Conservation (phyloP, 1,140 invertebrate genomes). For the Watersipora subatra region DNA sequence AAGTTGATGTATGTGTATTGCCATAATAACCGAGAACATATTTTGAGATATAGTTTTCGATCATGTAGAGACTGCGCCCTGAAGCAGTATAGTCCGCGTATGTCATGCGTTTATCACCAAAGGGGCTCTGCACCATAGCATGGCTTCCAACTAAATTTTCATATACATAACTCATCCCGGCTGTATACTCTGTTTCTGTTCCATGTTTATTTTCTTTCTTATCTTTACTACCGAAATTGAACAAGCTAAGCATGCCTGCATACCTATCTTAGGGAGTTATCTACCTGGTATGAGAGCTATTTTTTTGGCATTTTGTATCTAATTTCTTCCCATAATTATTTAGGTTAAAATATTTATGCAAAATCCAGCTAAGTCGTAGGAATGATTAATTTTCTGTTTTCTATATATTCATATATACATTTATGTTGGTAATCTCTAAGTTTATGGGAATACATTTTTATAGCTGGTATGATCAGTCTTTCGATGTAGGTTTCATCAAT, state of each 20-base stretch:
- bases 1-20: constrained; percentile 64
- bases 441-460: no score
- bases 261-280: no score
- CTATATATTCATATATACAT: no score
- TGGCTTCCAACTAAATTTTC: constrained; percentile 13
- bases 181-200: neutral
- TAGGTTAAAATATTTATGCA: no score
- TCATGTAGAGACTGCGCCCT: constrained; percentile 50
- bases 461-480: no score
- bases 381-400: no score
- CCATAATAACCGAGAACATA: constrained; percentile 68
- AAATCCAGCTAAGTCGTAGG: no score
- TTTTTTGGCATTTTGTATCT: no score
- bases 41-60: constrained; percentile 66
- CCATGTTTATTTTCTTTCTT: neutral
- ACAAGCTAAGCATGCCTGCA: constrained; percentile 5
- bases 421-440: no score
- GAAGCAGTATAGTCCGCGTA: constrained; percentile 22
- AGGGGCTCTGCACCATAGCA: constrained; percentile 7
- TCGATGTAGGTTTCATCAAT: no score
- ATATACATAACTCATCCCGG: constrained; percentile 8
- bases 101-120: constrained; percentile 12
- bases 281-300: no score
- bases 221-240: neutral
- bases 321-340: no score